Evolutionary conservation across 2,797 vertebrate species (phyloP).

Genomic region (Phoxinus dragarum): DNA sequence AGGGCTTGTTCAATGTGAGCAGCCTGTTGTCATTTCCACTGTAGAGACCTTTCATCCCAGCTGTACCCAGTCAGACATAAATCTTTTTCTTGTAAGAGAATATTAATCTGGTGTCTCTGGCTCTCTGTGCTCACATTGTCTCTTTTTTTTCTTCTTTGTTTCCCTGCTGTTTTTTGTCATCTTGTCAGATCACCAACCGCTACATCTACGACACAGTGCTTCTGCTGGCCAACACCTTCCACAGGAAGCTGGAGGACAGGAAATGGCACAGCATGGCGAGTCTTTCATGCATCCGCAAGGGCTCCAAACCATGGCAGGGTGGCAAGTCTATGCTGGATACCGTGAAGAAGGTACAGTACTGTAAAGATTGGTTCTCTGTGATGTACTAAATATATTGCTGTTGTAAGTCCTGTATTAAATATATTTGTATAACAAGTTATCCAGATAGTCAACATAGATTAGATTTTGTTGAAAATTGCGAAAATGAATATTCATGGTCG

Average conservation of each 20-base stretch:
- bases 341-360: constrained; percentile 90
- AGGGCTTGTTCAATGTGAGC: not conserved
- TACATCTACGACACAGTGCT: constrained; percentile 97
- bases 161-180: constrained; percentile 35
- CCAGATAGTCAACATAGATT: not conserved
- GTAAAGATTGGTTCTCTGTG: not conserved
- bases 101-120: constrained; percentile 37
- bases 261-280: constrained; percentile 99
- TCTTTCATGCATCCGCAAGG: constrained; percentile 96
- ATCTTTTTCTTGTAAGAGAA: constrained; percentile 41
- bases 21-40: constrained; percentile 37
- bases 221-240: constrained; percentile 94
- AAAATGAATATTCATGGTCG: not conserved
- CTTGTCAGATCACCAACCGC: constrained; percentile 91
- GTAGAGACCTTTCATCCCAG: constrained; percentile 35
- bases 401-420: not conserved
- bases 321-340: constrained; percentile 98
- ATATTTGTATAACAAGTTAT: not conserved
- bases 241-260: constrained; percentile 96
- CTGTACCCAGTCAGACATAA: constrained; percentile 34
- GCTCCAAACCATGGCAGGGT: constrained; percentile 97
- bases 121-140: constrained; percentile 21
- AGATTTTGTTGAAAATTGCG: not conserved
- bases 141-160: constrained; percentile 32
- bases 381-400: not conserved